phyloP scores from a whole-genome alignment of 2,797 vertebrate species.

The Aulostomus chinensis region DNA sequence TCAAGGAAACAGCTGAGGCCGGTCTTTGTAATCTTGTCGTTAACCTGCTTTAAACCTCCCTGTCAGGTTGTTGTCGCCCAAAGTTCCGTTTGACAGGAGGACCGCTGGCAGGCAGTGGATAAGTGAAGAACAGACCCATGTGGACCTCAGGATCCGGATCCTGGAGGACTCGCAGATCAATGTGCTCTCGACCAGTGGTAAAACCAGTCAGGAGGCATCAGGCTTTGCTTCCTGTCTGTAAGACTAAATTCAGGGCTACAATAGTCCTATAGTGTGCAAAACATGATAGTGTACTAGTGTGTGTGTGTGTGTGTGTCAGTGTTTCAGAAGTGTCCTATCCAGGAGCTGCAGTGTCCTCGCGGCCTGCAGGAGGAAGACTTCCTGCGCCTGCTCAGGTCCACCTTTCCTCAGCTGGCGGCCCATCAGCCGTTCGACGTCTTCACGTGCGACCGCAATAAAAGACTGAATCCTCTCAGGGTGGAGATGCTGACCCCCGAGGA shows the following conservation, averaged over 20 bases:
- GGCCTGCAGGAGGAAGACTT: slow-evolving; percentile 33
- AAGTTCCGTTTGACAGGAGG: too few relatives aligned
- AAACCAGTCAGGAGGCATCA: too few relatives aligned
- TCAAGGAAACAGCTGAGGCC: too few relatives aligned
- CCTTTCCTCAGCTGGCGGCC: slow-evolving; percentile 41
- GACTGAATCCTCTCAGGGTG: slow-evolving; percentile 12
- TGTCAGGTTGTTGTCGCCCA: too few relatives aligned
- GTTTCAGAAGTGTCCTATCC: slow-evolving; percentile 14
- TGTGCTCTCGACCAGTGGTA: slow-evolving; percentile 23
- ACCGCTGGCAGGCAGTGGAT: background rate
- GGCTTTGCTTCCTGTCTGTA: too few relatives aligned
- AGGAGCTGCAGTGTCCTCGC: slow-evolving; percentile 30
- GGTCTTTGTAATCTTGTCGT: too few relatives aligned
- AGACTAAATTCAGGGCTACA: too few relatives aligned
- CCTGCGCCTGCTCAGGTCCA: slow-evolving; percentile 30
- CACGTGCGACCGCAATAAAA: background rate
- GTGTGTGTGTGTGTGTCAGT: slow-evolving; percentile 9
- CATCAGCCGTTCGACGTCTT: slow-evolving; percentile 31
- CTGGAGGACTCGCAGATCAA: slow-evolving; percentile 28
- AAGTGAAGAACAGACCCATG: background rate
- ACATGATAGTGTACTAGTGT: too few relatives aligned
- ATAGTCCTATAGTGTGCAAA: too few relatives aligned
- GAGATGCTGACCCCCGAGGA: slow-evolving; percentile 27
- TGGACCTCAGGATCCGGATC: slow-evolving; percentile 42
- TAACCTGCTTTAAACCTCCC: too few relatives aligned